These are phyloP conservation scores for Limnephilus rhombicus DNA, from an alignment of 2,888 invertebrate genomes.

Conservation along the genomic window DNA sequence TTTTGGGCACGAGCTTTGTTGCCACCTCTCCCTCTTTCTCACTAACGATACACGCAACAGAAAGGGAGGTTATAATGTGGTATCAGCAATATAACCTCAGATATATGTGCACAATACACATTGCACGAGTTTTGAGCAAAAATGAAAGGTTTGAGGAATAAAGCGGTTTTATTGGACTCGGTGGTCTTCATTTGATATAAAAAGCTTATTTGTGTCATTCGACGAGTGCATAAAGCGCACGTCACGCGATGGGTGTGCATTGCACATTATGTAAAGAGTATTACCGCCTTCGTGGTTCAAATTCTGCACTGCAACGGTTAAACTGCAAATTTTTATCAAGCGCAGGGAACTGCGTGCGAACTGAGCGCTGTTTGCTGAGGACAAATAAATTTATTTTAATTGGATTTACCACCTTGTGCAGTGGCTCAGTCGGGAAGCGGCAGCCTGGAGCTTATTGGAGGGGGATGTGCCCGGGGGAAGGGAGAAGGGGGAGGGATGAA, in stretches of 20 bases:
- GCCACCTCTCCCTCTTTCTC: background rate
- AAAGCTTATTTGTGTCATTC: background rate
- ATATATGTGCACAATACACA: background rate
- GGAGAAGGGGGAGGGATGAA: background rate
- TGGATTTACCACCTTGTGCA: conserved; percentile 48
- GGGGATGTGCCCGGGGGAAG: background rate
- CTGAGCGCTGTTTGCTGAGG: conserved; percentile 26
- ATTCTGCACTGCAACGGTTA: conserved; percentile 24
- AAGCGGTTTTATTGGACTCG: background rate
- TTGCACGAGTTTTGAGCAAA: background rate
- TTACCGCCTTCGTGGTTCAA: background rate
- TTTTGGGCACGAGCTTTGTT: background rate
- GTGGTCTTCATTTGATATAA: background rate
- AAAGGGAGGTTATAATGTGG: background rate
- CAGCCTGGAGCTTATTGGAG: background rate
- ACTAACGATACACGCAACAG: background rate
- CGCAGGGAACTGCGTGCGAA: conserved; percentile 38
- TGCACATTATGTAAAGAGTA: background rate
- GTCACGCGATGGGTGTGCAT: background rate
- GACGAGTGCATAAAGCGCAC: background rate
- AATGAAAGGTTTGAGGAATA: background rate
- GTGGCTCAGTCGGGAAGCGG: conserved; percentile 9
- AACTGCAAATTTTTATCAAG: conserved; percentile 51
- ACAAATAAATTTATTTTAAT: conserved; percentile 60
- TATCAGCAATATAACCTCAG: background rate